phyloP scores from a whole-genome alignment of 2,888 invertebrate species.

The Dinocampus coccinellae region DNA sequence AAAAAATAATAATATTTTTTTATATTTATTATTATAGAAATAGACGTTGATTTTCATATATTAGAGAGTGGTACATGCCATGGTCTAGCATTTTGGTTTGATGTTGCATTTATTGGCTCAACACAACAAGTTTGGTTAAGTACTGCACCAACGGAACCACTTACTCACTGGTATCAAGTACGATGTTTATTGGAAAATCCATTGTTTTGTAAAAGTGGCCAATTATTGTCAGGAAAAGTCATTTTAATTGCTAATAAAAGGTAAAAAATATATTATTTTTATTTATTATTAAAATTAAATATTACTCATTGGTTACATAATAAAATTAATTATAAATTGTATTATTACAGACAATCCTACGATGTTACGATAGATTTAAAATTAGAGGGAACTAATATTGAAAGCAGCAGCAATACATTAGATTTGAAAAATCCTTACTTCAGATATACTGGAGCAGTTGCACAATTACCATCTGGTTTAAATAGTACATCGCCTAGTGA shows the following conservation, averaged over 20 bases:
- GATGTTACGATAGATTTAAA: conserved; percentile 96
- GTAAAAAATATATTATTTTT: conserved; percentile 63
- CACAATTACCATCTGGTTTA: conserved; percentile 92
- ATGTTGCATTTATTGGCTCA: conserved; percentile 94
- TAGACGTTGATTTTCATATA: conserved; percentile 93
- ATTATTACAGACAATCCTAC: conserved; percentile 86
- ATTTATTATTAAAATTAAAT: not conserved
- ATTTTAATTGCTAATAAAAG: conserved; percentile 92
- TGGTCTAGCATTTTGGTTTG: conserved; percentile 99
- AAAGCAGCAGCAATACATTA: conserved; percentile 88
- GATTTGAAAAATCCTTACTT: conserved; percentile 99
- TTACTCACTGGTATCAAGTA: conserved; percentile 99
- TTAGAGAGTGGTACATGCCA: conserved; percentile 95
- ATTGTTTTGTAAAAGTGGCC: conserved; percentile 94
- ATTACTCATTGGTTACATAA: not conserved
- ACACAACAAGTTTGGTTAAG: conserved; percentile 95
- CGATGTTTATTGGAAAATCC: conserved; percentile 95
- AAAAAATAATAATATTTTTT: not conserved
- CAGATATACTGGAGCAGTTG: conserved; percentile 93
- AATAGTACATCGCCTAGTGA: conserved; percentile 94
- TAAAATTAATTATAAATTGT: not conserved
- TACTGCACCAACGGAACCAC: conserved; percentile 96
- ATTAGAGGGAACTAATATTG: conserved; percentile 87
- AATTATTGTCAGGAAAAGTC: conserved; percentile 89
- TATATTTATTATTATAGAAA: conserved; percentile 79